These are phyloP conservation scores for Cybosia mesomella DNA, from an alignment of 2,888 invertebrate genomes.

Conservation along the genomic window DNA sequence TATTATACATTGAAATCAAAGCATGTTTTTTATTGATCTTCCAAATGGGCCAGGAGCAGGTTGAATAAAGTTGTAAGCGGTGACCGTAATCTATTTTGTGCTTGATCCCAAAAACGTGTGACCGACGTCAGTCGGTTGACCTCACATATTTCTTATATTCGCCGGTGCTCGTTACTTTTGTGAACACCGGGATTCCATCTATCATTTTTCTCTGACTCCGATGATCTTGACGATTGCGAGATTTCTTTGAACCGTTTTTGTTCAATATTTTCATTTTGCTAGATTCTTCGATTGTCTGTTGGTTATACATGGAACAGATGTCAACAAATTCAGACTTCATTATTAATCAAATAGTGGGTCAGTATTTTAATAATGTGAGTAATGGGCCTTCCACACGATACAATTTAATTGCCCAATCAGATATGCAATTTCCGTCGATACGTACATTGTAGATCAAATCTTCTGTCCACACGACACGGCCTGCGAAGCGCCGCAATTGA, in stretches of 20 bases:
- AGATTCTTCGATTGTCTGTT: slow-evolving; percentile 4
- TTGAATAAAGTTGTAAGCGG: slow-evolving; percentile 74
- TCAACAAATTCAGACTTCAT: slow-evolving; percentile 19
- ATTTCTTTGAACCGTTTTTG: slow-evolving; percentile 58
- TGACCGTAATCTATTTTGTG: slow-evolving; percentile 76
- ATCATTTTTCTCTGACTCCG: slow-evolving; percentile 73
- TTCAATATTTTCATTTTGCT: slow-evolving; percentile 51
- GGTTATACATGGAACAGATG: slow-evolving; percentile 27
- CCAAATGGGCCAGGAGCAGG: slow-evolving; percentile 62
- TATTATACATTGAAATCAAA: slow-evolving; percentile 66
- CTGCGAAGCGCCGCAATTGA: no score
- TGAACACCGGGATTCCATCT: slow-evolving; percentile 72
- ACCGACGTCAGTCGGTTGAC: slow-evolving; percentile 74
- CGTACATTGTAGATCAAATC: no score
- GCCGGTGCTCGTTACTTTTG: slow-evolving; percentile 73
- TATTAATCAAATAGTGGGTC: slow-evolving; percentile 33
- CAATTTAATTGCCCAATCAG: no score
- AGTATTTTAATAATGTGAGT: slow-evolving; percentile 34
- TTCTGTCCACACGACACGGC: no score
- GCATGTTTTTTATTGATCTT: slow-evolving; percentile 69
- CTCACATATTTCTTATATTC: slow-evolving; percentile 75
- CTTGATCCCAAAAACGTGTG: slow-evolving; percentile 70
- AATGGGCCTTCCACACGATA: no score
- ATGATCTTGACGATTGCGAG: slow-evolving; percentile 65
- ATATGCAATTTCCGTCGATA: no score